Percentiles rank a stretch among this genome's conserved stretches.
Evolutionary conservation across 2,113 vertebrate genomes (phyloP).

Genomic region (Mixornis gularis): DNA sequence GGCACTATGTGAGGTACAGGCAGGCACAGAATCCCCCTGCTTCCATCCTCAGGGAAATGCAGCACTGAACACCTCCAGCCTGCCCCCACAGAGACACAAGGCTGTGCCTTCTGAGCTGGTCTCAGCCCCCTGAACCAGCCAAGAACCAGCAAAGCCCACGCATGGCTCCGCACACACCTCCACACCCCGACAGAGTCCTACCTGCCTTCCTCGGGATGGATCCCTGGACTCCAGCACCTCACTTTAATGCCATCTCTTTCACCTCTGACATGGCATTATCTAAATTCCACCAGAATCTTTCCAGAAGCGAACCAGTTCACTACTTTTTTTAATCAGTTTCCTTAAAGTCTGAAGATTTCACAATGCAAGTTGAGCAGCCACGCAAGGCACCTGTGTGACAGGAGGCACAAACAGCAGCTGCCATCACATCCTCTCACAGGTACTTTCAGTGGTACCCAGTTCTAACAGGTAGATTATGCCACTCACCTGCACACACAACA

Average conservation of each 20-base stretch:
- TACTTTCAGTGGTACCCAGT: neutral
- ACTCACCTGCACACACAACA: accelerated
- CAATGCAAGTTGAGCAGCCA: neutral
- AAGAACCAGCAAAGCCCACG: neutral
- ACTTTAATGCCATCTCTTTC: neutral
- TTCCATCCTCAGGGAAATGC: neutral
- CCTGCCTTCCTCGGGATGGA: neutral
- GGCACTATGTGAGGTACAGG: neutral
- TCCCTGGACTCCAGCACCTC: accelerated
- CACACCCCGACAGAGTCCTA: accelerated
- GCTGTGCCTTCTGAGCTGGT: neutral
- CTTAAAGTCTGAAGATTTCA: constrained; percentile 14
- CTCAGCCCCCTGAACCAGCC: neutral
- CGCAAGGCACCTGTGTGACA: neutral
- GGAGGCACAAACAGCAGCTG: neutral
- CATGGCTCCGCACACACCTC: accelerated
- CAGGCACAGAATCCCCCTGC: neutral
- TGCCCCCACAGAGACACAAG: neutral
- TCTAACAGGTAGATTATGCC: neutral
- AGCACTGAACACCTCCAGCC: neutral
- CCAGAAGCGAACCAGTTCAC: neutral
- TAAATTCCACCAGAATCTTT: neutral
- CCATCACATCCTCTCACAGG: neutral
- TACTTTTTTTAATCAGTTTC: neutral
- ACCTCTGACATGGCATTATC: neutral